A percentile compares a stretch with the other conserved stretches of the same genome.
phyloP scores from a whole-genome alignment of 2,888 invertebrate genomes.

The Schizaphis graminum region DNA sequence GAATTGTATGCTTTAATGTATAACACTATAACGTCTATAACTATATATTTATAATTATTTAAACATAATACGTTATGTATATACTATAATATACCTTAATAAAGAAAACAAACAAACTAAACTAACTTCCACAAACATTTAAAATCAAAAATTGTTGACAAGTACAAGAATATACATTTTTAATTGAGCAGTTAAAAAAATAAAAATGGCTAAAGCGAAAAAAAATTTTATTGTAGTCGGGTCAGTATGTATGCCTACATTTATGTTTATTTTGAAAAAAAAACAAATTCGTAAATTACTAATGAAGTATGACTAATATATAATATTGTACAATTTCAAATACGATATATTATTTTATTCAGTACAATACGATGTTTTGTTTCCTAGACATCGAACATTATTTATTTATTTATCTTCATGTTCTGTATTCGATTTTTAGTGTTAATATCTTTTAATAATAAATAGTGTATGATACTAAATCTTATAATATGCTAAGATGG shows the following conservation, averaged over 20 bases:
- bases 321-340: neutral
- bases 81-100: neutral
- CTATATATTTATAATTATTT: neutral
- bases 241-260: neutral
- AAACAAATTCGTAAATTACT: neutral
- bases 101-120: neutral
- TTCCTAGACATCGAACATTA: constrained; percentile 8
- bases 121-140: neutral
- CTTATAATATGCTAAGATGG: neutral
- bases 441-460: neutral
- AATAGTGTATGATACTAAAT: neutral
- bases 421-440: neutral
- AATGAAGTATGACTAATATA: neutral
- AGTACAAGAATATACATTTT: neutral
- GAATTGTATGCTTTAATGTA: neutral
- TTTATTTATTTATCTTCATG: neutral
- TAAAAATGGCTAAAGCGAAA: neutral
- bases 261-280: neutral
- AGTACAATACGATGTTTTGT: neutral
- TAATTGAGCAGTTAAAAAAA: neutral
- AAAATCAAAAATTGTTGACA: neutral
- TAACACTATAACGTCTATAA: neutral
- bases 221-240: neutral
- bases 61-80: no score
- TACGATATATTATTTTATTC: neutral